phyloP scores from a whole-genome alignment of 2,888 invertebrate species.

The Volucella zonaria region DNA sequence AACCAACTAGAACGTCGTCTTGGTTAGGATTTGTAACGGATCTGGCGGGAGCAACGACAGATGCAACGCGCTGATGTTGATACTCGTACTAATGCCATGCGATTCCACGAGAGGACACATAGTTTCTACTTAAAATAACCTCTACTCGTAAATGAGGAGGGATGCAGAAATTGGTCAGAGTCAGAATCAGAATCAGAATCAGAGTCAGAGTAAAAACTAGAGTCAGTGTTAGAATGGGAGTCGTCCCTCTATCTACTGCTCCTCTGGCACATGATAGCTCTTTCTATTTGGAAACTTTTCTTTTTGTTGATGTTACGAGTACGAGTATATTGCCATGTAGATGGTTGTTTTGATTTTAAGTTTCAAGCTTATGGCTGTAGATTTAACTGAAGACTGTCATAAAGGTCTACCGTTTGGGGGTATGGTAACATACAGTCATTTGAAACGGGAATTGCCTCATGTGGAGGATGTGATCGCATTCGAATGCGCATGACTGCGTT shows the following conservation, averaged over 20 bases:
- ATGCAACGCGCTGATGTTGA: constrained; percentile 40
- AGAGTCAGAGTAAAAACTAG: not conserved
- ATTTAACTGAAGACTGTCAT: constrained; percentile 53
- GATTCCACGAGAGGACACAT: constrained; percentile 46
- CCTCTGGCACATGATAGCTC: constrained; percentile 2
- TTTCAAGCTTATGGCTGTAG: constrained; percentile 9
- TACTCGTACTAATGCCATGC: constrained; percentile 49
- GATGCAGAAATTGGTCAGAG: constrained; percentile 32
- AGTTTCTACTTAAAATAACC: constrained; percentile 57
- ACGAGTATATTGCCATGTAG: constrained; percentile 53
- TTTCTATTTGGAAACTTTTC: constrained; percentile 1
- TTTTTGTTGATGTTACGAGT: constrained; percentile 46
- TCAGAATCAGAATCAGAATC: not conserved
- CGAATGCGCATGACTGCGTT: constrained; percentile 60
- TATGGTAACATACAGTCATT: constrained; percentile 48
- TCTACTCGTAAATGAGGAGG: constrained; percentile 52
- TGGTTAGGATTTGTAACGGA: constrained; percentile 68
- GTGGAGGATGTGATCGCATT: constrained; percentile 65
- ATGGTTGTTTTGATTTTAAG: constrained; percentile 58
- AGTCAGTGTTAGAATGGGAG: too few species aligned
- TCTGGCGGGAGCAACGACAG: constrained; percentile 59
- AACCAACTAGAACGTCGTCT: constrained; percentile 46
- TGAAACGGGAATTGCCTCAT: constrained; percentile 54
- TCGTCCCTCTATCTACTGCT: not conserved
- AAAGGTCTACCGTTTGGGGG: constrained; percentile 53